Base-by-base conservation (phyloP, 1,140 invertebrate genomes). In the Micrasema minimum region DNA sequence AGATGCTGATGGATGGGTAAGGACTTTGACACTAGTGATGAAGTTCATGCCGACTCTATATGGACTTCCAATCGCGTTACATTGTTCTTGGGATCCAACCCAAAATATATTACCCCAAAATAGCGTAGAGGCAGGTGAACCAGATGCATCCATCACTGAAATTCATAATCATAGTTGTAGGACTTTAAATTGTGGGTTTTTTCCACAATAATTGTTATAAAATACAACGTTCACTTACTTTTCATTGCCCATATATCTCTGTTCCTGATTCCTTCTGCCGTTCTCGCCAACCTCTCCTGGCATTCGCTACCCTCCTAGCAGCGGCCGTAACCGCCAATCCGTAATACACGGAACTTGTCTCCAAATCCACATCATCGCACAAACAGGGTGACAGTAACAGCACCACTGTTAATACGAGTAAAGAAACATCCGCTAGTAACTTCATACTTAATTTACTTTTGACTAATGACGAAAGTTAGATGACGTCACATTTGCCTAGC, bases 111-210 rank as follows among this genome's bases (percentile, higher is more conserved):
- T 83, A 2, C 85, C 85, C 18, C 81, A 82, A 2, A 82, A 61
- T 38, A 87, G 83, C 9, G 83, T 83, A 0, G 78, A n/a, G 2
- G 72, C 76, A 18, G 83, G 80, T 59, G 72, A 68, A 0, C 86
- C 86, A 68, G 83, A 87, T 5, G 83, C 76, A 67, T 87, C 86
- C 10, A 86, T 66, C 75, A 82, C 86, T 87, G 72, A 76, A 64
- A 31, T 31, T 31, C 3, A 31, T 31, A 2, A 45, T n/a, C 2
- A 41, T 35, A 45, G 43, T 31, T 41, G 43, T 31, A 45, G 43
- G 4, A 38, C 20, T 31, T 31, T 31, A 4, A 4, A 7, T 7
- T 31, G 7, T 7, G 7, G 26, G 2, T 31, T 31, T 31, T 31
- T 31, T 31, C 26, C 26, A 7, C 7, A 4, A 31, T 31, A 31